Percentiles rank a stretch among this genome's conserved stretches.
Evolutionary conservation across 2,797 vertebrate genomes (phyloP).

Genomic region (Miichthys miiuy): DNA sequence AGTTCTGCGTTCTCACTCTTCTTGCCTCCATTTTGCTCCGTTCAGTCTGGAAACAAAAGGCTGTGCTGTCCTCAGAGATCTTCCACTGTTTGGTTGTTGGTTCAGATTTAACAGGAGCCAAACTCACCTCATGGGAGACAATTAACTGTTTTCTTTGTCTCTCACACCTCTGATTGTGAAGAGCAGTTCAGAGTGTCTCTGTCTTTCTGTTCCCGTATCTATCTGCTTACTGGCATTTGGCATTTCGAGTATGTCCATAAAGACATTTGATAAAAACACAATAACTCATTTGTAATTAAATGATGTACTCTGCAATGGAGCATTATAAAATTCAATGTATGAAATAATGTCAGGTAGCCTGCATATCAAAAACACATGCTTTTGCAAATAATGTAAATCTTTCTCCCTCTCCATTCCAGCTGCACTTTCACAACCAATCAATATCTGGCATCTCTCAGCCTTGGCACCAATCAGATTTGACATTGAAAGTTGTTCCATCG

Average conservation of each 20-base stretch:
- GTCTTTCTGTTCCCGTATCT: conserved; percentile 20
- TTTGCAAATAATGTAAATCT: conserved; percentile 23
- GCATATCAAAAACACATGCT: not conserved
- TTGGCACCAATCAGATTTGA: conserved; percentile 77
- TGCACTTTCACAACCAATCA: conserved; percentile 67
- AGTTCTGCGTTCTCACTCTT: conserved; percentile 16
- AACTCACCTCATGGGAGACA: conserved; percentile 66
- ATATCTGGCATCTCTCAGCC: conserved; percentile 66
- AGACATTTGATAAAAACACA: not conserved
- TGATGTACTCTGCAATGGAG: not conserved
- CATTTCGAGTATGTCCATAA: not conserved
- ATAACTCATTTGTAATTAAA: not conserved
- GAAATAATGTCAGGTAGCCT: conserved; percentile 3
- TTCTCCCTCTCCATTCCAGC: conserved; percentile 67
- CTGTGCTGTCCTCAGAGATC: conserved; percentile 35
- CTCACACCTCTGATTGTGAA: conserved; percentile 51
- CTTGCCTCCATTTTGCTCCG: conserved; percentile 9
- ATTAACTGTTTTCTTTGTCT: conserved; percentile 64
- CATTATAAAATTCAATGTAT: not conserved
- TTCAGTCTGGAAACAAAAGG: conserved; percentile 52
- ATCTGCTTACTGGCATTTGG: not conserved
- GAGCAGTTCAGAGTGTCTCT: conserved; percentile 49
- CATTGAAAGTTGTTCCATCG: conserved; percentile 59
- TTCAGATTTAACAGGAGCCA: conserved; percentile 57
- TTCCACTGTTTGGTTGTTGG: conserved; percentile 42